Conservation (phyloP, 2,113 vertebrate genomes). For the Piaya cayana region DNA sequence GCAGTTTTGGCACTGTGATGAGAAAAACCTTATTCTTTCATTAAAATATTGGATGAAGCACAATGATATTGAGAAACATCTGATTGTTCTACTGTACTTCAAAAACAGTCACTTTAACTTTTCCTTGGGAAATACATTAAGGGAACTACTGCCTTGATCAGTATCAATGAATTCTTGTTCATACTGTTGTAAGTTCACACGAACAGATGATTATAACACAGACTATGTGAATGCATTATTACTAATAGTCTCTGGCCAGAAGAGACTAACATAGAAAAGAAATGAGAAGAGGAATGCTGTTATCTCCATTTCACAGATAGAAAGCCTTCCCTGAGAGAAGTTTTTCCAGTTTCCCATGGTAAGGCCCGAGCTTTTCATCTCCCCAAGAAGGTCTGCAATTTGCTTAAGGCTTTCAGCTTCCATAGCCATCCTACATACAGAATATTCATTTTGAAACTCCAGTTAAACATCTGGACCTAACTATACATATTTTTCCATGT, state of each 20-base stretch:
- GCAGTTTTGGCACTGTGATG: not conserved
- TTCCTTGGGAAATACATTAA: not conserved
- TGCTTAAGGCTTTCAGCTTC: not conserved
- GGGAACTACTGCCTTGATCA: not conserved
- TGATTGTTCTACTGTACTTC: not conserved
- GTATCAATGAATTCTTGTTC: not conserved
- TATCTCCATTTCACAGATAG: not conserved
- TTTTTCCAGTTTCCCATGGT: not conserved
- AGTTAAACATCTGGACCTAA: slow-evolving; percentile 9
- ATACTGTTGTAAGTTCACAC: not conserved
- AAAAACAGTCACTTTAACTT: not conserved
- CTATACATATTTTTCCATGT: not conserved
- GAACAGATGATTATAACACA: not conserved
- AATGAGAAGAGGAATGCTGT: not conserved
- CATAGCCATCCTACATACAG: not conserved
- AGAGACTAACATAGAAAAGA: not conserved
- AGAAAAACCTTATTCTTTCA: not conserved
- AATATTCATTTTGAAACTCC: not conserved
- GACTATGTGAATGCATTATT: not conserved
- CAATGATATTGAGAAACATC: not conserved
- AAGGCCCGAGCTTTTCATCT: not conserved
- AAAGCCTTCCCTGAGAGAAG: not conserved
- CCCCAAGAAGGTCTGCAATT: not conserved
- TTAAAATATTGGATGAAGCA: not conserved
- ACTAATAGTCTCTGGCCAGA: not conserved